Evolutionary conservation across 1,140 invertebrate genomes (phyloP).

Genomic region (Arctopsyche grandis): DNA sequence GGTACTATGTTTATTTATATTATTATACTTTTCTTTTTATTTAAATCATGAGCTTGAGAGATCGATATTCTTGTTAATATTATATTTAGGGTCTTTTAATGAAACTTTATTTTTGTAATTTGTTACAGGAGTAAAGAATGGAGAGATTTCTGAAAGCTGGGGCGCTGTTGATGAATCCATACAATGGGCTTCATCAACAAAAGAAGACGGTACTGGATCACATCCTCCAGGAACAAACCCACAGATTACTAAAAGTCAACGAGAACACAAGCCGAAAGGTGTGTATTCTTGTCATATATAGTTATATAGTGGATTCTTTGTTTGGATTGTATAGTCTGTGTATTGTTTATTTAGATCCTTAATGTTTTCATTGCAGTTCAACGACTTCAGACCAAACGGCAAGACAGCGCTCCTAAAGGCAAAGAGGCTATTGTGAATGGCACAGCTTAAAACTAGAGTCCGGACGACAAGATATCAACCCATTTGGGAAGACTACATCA

Average conservation of each 20-base stretch:
- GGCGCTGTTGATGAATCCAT: background rate
- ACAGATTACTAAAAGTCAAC: slow-evolving; percentile 26
- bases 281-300: background rate
- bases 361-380: slow-evolving; percentile 38
- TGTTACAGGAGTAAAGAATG: slow-evolving; percentile 50
- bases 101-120: background rate
- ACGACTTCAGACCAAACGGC: slow-evolving; percentile 57
- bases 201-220: slow-evolving; percentile 23
- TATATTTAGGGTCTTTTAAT: background rate
- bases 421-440: slow-evolving; percentile 72
- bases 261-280: slow-evolving; percentile 32
- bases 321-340: background rate
- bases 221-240: slow-evolving; percentile 25
- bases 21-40: no score
- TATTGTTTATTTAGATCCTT: background rate
- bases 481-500: slow-evolving; percentile 43
- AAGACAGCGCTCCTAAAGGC: slow-evolving; percentile 64
- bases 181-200: background rate
- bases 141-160: slow-evolving; percentile 33
- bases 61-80: background rate
- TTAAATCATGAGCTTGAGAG: no score
- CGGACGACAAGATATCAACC: slow-evolving; percentile 32
- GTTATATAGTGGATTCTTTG: background rate
- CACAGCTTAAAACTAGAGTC: slow-evolving; percentile 57
- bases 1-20: no score